These are phyloP conservation scores for Pachydiplax longipennis DNA, from an alignment of 2,888 invertebrate genomes.

Conservation along the genomic window DNA sequence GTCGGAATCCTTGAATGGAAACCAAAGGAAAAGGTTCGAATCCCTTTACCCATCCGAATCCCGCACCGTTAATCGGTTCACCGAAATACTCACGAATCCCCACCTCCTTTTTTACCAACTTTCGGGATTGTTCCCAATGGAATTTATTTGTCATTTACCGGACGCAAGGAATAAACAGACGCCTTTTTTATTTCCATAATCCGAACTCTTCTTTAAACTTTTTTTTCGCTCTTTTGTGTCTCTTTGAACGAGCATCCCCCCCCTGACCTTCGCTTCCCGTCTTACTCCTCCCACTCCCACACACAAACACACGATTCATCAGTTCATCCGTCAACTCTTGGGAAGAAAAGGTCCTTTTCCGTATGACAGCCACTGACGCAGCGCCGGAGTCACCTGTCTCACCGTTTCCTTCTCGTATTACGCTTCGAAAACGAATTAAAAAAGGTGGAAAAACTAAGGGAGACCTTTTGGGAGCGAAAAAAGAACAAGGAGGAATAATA, in stretches of 20 bases:
- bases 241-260: not conserved
- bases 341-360: constrained; percentile 27
- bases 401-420: constrained; percentile 19
- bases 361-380: constrained; percentile 34
- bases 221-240: not conserved
- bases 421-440: constrained; percentile 31
- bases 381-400: constrained; percentile 34
- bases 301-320: constrained; percentile 30
- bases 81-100: not conserved
- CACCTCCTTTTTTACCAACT: not conserved
- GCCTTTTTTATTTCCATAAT: not conserved
- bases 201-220: not conserved
- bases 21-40: no score
- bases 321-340: constrained; percentile 32
- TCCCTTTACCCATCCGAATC: not conserved
- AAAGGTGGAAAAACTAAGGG: not conserved
- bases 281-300: not conserved
- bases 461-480: not conserved
- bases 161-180: not conserved
- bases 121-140: not conserved
- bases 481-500: not conserved
- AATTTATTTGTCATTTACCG: not conserved
- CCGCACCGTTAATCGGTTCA: not conserved
- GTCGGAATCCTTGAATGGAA: no score
- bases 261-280: not conserved